Conservation (phyloP, 1,140 invertebrate species). For the Diplogasteroides magnus region DNA sequence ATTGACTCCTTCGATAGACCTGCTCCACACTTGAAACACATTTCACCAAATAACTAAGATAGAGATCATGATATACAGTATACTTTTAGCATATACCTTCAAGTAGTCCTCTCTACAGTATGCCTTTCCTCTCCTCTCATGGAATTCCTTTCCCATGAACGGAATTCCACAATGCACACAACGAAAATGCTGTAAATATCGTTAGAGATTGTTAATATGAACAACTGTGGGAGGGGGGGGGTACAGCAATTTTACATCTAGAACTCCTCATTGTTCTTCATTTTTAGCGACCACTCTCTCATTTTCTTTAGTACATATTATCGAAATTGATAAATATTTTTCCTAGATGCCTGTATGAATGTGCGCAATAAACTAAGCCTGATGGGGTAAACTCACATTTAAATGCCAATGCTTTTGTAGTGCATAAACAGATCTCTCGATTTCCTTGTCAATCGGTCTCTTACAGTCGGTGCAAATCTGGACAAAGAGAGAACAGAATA, state of each 20-base stretch:
- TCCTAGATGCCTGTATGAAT: too few relatives aligned
- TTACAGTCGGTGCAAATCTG: constrained; percentile 17
- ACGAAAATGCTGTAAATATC: constrained; percentile 17
- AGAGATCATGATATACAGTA: neutral
- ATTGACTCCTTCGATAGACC: constrained; percentile 5
- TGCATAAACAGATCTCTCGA: constrained; percentile 16
- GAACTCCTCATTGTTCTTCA: neutral
- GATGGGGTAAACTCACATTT: constrained; percentile 9
- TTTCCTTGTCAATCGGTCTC: constrained; percentile 17
- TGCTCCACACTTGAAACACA: constrained; percentile 16
- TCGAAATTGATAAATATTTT: neutral
- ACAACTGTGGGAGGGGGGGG: neutral
- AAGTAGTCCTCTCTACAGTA: constrained; percentile 13
- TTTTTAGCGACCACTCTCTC: neutral
- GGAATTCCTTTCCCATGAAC: constrained; percentile 16
- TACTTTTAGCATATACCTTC: neutral
- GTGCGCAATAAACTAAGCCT: too few relatives aligned
- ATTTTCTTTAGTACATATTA: neutral
- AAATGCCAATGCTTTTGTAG: constrained; percentile 21
- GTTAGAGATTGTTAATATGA: neutral
- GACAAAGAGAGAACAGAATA: too few relatives aligned
- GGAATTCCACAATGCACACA: constrained; percentile 11
- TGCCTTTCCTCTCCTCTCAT: constrained; percentile 19
- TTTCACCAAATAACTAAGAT: constrained; percentile 8
- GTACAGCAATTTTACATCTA: neutral